Evolutionary conservation across 37 sponge, comb jelly and placozoan species (phyloP).

Genomic region (Axinella damicornis): DNA sequence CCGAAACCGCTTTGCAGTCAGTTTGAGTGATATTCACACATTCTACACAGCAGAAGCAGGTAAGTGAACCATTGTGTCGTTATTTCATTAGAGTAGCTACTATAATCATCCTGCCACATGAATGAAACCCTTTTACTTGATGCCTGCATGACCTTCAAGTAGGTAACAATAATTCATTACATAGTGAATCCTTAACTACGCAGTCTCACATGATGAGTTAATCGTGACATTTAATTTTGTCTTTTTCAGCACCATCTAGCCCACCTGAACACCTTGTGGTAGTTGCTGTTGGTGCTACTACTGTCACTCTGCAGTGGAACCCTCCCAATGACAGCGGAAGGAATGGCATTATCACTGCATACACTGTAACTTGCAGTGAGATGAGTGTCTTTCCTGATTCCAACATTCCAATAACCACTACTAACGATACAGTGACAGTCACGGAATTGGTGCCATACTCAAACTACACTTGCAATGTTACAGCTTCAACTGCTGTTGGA

Average conservation of each 20-base stretch:
- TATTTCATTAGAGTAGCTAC: not conserved
- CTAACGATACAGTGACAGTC: slow-evolving; percentile 2
- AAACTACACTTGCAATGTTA: slow-evolving; percentile 8
- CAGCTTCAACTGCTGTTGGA: slow-evolving; percentile 14
- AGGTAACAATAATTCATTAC: too few relatives aligned
- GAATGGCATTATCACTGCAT: slow-evolving; percentile 16
- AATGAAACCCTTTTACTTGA: too few relatives aligned
- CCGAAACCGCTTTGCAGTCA: not conserved
- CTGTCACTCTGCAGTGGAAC: slow-evolving; percentile 10
- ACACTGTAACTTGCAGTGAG: slow-evolving; percentile 10
- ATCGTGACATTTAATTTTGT: too few relatives aligned
- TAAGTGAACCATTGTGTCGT: not conserved
- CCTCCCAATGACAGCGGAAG: slow-evolving; percentile 14
- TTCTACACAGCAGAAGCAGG: slow-evolving; percentile 26
- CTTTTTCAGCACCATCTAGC: slow-evolving; percentile 17
- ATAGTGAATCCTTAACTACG: too few relatives aligned
- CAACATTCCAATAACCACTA: not conserved
- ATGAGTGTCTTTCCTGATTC: not conserved
- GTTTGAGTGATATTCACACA: not conserved
- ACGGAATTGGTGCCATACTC: not conserved
- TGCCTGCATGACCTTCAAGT: too few relatives aligned
- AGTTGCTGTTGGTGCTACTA: not conserved
- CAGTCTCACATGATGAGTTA: too few relatives aligned
- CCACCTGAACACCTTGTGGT: slow-evolving; percentile 1
- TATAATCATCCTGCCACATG: too few relatives aligned